Base-by-base conservation (phyloP, 2,113 vertebrate species). In the Machaerirhynchus nigripectus region DNA sequence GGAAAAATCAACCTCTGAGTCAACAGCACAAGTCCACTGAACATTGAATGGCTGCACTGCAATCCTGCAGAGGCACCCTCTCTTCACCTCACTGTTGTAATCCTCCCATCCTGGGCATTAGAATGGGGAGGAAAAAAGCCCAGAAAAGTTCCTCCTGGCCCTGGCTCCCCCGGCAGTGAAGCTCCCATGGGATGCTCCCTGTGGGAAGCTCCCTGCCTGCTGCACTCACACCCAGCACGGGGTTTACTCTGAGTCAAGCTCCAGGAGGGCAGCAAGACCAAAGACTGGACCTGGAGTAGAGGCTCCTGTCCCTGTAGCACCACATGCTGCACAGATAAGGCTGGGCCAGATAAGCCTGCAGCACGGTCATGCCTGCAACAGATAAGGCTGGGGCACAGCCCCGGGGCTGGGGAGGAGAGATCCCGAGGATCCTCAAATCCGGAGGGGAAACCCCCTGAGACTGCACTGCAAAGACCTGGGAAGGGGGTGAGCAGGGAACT, bases 151-250 rank as follows among this genome's bases (percentile, higher is more conserved):
- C 44, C 61, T 27, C 27, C 35, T 8, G 14, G 46, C 20, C 28
- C 23, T 33, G 35, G 67, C 40, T 80, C 18, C 79, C 22, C 20
- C 13, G 1, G 0, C n/a, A n/a, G 1, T 4, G 53, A 53, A 53
- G 63, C 39, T 70, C 64, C 26, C 49, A 0, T 1, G 7, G 31
- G 31, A 44, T 7, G 39, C 57, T 55, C 14, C 9, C 76, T 1
- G 2, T 6, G 57, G 40, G 50, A n/a, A 35, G 46, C 6, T 27
- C 35, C 15, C 55, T 0, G 0, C 60, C 16, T 0, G 0, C 61
- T 44, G 63, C 71, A 57, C 18, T 6, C 27, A 4, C 44, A 39
- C 2, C 2, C 68, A 46, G 68, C 14, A 23, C 0, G 0, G 31
- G 12, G n/a, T 49, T 79, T 15, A 49, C n/a, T 33, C 26, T 18